Percentiles rank a stretch among this genome's conserved stretches.
Conservation (phyloP, 2,113 vertebrate genomes). For the Monarcha castaneiventris region DNA sequence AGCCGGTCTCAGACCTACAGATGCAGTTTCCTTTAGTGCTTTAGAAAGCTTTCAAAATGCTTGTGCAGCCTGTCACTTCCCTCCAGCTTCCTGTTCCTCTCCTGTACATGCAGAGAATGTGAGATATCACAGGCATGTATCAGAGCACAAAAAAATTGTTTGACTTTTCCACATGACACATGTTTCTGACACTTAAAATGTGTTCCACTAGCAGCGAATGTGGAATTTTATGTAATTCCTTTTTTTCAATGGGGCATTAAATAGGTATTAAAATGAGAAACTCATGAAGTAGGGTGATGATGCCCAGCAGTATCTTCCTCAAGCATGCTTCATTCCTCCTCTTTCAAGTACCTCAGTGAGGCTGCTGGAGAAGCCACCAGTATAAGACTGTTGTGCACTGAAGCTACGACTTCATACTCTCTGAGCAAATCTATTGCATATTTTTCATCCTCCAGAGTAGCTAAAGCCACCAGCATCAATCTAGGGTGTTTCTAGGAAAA, state of each 20-base stretch:
- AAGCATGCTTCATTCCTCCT: not conserved
- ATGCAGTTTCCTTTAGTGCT: not conserved
- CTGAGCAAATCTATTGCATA: not conserved
- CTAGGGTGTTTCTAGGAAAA: not conserved
- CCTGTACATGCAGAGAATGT: not conserved
- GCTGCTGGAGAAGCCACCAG: not conserved
- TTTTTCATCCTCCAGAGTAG: not conserved
- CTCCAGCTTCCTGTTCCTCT: not conserved
- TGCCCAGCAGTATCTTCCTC: not conserved
- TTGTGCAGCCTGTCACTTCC: not conserved
- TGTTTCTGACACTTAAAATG: not conserved
- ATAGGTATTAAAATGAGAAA: not conserved
- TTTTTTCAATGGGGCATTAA: not conserved
- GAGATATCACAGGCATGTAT: not conserved
- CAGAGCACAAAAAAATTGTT: not conserved
- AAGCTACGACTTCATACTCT: not conserved
- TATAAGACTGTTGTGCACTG: not conserved
- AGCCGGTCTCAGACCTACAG: not conserved
- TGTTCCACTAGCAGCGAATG: not conserved
- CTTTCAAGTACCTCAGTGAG: not conserved
- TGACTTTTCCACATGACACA: rapidly evolving
- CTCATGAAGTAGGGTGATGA: not conserved
- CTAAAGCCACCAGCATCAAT: not conserved
- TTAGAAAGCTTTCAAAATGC: not conserved
- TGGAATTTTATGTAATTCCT: not conserved